Percentiles rank a stretch among this genome's conserved stretches.
phyloP scores from a whole-genome alignment of 2,888 invertebrate genomes.

The Nebria salina region DNA sequence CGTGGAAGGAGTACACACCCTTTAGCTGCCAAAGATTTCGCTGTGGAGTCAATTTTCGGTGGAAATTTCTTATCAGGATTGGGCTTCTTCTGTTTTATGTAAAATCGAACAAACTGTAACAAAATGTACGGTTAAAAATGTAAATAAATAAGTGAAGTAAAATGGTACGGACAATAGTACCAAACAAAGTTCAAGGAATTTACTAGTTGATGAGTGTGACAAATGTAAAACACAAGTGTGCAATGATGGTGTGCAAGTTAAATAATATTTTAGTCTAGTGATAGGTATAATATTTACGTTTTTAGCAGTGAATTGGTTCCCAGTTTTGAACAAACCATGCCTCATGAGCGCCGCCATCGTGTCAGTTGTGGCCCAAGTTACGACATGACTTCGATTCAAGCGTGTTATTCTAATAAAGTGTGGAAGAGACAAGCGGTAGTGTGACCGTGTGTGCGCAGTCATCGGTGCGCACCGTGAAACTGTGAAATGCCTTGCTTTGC shows the following conservation, averaged over 20 bases:
- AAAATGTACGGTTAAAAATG: conserved; percentile 53
- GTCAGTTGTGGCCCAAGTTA: conserved; percentile 51
- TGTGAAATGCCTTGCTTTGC: conserved; percentile 59
- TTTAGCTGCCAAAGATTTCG: conserved; percentile 74
- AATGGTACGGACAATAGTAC: conserved; percentile 42
- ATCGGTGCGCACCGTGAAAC: conserved; percentile 52
- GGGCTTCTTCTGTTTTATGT: conserved; percentile 61
- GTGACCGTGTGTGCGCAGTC: conserved; percentile 28
- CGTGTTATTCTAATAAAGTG: conserved; percentile 46
- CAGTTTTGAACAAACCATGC: conserved; percentile 64
- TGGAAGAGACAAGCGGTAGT: conserved; percentile 24
- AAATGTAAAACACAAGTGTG: conserved; percentile 24
- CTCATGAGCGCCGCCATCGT: conserved; percentile 72
- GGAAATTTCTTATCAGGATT: conserved; percentile 60
- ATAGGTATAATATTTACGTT: conserved; percentile 60
- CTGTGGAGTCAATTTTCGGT: conserved; percentile 65
- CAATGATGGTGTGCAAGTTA: conserved; percentile 22
- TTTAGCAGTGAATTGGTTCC: conserved; percentile 57
- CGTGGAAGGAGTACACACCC: conserved; percentile 67
- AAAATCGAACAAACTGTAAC: conserved; percentile 56
- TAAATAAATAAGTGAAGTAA: conserved; percentile 45
- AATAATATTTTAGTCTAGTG: conserved; percentile 27
- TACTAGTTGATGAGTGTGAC: conserved; percentile 5
- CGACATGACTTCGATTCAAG: conserved; percentile 27
- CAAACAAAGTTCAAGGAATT: conserved; percentile 15